Conservation (phyloP, 2,797 vertebrate genomes). For the Luscinia megarhynchos region DNA sequence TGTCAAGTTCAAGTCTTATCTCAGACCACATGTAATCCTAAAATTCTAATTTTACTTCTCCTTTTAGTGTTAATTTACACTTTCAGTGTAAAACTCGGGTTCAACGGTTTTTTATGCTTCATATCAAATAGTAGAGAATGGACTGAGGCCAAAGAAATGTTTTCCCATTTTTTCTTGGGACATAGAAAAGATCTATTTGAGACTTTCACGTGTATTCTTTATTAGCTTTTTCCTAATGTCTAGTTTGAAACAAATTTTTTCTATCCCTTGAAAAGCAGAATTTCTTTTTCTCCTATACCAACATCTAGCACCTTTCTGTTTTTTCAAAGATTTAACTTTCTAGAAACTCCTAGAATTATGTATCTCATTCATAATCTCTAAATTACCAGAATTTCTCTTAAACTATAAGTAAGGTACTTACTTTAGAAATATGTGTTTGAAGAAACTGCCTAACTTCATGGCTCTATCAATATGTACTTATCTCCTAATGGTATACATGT, state of each 20-base stretch:
- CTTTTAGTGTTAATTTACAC: background rate
- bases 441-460: conserved; percentile 44
- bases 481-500: conserved; percentile 42
- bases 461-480: conserved; percentile 47
- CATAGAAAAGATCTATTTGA: background rate
- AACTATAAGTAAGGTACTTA: conserved; percentile 16
- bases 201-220: background rate
- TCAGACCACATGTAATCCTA: background rate
- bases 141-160: background rate
- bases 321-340: background rate
- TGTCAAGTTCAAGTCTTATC: background rate
- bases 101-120: background rate
- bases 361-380: conserved; percentile 31
- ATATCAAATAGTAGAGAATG: background rate
- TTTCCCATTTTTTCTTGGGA: background rate
- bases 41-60: background rate
- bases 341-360: background rate
- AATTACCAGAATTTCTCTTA: conserved; percentile 58
- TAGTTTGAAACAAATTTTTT: background rate
- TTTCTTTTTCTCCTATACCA: background rate
- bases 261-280: background rate
- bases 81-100: background rate
- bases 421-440: conserved; percentile 33
- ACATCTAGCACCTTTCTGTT: background rate
- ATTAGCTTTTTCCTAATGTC: background rate